Evolutionary conservation across 2,113 vertebrate species (phyloP).

Genomic region (Erythrocercus mccallii): DNA sequence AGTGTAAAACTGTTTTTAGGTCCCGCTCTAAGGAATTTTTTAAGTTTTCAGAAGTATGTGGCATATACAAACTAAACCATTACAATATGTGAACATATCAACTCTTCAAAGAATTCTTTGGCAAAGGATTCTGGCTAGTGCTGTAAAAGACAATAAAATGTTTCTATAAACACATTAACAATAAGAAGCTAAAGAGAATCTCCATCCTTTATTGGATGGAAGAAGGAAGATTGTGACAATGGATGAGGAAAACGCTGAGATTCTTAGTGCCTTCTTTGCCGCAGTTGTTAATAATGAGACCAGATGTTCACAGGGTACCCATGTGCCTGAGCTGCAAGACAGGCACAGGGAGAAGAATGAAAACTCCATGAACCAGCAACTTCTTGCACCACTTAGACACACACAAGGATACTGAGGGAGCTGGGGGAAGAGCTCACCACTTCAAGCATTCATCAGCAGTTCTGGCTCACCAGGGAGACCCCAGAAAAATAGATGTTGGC

Average conservation of each 20-base stretch:
- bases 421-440: not conserved
- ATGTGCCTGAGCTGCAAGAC: not conserved
- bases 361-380: not conserved
- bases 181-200: not conserved
- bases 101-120: not conserved
- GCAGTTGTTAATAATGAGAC: not conserved
- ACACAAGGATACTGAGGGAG: not conserved
- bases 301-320: accelerated
- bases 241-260: not conserved
- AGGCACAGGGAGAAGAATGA: not conserved
- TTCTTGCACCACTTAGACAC: not conserved
- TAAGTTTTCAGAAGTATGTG: not conserved
- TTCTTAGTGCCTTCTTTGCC: not conserved
- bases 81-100: not conserved
- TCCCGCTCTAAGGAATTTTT: not conserved
- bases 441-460: not conserved
- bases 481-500: not conserved
- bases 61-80: not conserved
- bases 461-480: not conserved
- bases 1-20: not conserved
- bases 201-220: not conserved
- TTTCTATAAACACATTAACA: not conserved
- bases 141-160: not conserved
- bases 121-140: not conserved
- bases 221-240: not conserved